phyloP scores from a whole-genome alignment of 1,140 invertebrate species.

The Oscheius sp. region DNA sequence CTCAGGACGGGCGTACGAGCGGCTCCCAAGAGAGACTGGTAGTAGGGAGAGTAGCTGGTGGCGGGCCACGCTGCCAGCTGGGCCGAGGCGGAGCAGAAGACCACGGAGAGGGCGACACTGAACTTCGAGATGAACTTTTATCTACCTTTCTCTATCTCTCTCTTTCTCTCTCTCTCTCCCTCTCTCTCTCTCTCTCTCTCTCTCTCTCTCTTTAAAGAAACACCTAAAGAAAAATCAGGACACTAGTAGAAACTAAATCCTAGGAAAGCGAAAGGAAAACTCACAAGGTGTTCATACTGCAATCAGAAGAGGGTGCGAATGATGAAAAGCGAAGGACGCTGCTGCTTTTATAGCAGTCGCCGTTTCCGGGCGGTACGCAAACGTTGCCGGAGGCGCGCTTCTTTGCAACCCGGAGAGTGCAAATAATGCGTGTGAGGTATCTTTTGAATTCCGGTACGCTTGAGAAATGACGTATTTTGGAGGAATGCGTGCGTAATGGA shows the following conservation, averaged over 20 bases:
- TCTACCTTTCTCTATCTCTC: too few species aligned
- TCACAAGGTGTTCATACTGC: neutral
- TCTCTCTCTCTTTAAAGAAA: too few species aligned
- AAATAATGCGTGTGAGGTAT: constrained; percentile 4
- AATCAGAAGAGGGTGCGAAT: neutral
- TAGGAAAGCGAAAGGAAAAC: too few species aligned
- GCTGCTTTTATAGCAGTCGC: neutral
- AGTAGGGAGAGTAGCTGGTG: neutral
- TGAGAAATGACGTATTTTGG: too few species aligned
- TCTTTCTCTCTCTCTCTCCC: too few species aligned
- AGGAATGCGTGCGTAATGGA: too few species aligned
- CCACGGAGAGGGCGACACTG: neutral
- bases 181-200: too few species aligned
- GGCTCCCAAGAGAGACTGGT: neutral
- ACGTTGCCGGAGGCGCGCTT: constrained; percentile 2
- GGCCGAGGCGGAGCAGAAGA: constrained; percentile 14
- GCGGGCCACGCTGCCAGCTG: neutral
- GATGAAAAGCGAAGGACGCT: neutral
- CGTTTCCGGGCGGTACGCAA: neutral
- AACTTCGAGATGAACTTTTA: too few species aligned
- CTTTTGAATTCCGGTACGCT: neutral
- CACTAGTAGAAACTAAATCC: neutral
- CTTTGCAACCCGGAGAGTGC: constrained; percentile 1
- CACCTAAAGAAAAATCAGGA: neutral
- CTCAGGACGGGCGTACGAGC: neutral